These are phyloP conservation scores for Montipora foliosa DNA, from an alignment of 64 coral and sea anemone genomes.

Conservation along the genomic window DNA sequence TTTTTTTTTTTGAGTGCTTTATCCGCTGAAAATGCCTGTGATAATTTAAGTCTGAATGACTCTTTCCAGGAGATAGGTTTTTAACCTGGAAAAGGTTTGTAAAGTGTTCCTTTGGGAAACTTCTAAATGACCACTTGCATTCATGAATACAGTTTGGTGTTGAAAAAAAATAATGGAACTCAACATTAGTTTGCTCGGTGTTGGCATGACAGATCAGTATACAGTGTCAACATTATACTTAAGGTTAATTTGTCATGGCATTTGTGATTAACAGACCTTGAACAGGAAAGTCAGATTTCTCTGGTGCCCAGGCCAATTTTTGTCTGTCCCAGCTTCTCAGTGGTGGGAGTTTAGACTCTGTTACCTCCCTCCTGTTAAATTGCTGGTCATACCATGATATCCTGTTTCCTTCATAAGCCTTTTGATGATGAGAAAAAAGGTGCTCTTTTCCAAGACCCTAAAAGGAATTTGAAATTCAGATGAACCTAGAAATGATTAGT, in stretches of 20 bases:
- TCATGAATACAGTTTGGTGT: no score
- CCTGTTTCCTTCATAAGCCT: constrained; percentile 79
- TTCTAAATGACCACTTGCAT: no score
- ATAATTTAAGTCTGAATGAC: no score
- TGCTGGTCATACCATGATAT: constrained; percentile 99
- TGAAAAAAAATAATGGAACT: no score
- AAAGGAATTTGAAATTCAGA: background rate
- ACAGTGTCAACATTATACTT: no score
- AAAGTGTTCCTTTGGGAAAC: no score
- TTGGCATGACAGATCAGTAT: no score
- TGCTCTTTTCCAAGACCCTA: constrained; percentile 93
- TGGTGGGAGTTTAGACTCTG: constrained; percentile 70
- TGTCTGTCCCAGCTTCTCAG: constrained; percentile 95
- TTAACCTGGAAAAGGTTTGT: no score
- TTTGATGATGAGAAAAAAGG: constrained; percentile 92
- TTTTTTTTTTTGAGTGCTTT: no score
- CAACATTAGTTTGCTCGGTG: no score
- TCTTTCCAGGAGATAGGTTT: no score
- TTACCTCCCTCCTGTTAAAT: constrained; percentile 84
- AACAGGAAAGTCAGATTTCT: constrained; percentile 91
- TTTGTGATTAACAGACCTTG: constrained; percentile 76
- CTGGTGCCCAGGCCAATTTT: constrained; percentile 86
- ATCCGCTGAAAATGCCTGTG: no score
- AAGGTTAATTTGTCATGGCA: background rate
- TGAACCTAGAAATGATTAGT: background rate